Evolutionary conservation across 2,113 vertebrate genomes (phyloP), one percentile per base, ranked within the genome.

Genomic region (Lasiurus borealis): DNA sequence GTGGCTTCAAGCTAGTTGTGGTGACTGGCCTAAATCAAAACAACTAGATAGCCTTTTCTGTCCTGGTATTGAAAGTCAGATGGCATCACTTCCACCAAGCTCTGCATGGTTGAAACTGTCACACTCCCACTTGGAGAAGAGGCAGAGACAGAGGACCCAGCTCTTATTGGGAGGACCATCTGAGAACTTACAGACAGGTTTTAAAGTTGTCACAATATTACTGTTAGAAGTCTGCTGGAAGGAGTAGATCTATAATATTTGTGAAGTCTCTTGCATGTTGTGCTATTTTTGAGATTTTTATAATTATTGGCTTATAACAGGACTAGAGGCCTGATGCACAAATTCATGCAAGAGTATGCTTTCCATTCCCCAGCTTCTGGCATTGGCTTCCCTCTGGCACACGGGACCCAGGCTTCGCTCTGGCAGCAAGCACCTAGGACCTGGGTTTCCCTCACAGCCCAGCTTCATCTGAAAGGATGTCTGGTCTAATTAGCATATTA

Each of bases 261-360:
- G 2, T 27, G 23, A 59, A 68, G 29, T 25, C 19, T 94, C 81
- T 71, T 72, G 18, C 25, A 59, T 62, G 8, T 57, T 8, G 1
- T 59, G 3, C 23, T 72, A 44, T 54, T 68, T 18, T 77, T 91
- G 66, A 91, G 14, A 94, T 85, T 83, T 94, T 69, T 52, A 57
- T 80, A 52, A 80, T 83, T 69, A 90, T 88, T 48, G 36, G 16
- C 23, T 48, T 62, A 36, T 48, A 57, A 8, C 36, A 88, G 50
- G 62, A 64, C 57, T 59, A 59, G 23, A 59, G 57, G 57, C 23
- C 8, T 3, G 9, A 25, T 59, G 57, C 57, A 59, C 23, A 59
- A 25, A 59, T 25, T 25, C 0, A 1, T 25, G 23, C 21, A 59
- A 59, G 57, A 59, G 23, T 59, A 59, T 21, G 57, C 23, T 9